Evolutionary conservation across 2,797 vertebrate genomes (phyloP).

Genomic region (Microhierax caerulescens): DNA sequence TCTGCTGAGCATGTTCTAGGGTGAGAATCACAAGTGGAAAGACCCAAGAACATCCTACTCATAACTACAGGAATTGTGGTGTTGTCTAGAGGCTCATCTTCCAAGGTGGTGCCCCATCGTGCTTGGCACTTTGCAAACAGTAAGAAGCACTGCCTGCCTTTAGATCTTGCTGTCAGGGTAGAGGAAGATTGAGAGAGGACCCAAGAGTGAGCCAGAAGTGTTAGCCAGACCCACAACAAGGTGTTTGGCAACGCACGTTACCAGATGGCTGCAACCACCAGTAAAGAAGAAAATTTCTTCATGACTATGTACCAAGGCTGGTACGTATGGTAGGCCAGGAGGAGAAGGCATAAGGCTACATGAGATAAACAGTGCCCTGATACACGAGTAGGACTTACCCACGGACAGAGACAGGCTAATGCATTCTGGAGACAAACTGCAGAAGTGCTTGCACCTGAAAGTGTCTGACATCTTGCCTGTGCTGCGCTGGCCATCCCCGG

Average conservation of each 20-base stretch:
- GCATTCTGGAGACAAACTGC: neutral
- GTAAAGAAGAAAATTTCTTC: neutral
- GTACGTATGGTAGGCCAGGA: neutral
- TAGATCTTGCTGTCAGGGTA: neutral
- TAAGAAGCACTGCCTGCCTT: neutral
- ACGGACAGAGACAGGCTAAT: neutral
- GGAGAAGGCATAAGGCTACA: neutral
- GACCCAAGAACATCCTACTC: neutral
- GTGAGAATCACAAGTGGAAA: neutral
- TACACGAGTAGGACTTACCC: neutral
- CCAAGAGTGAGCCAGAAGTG: neutral
- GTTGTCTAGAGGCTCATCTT: neutral
- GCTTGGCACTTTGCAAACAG: neutral
- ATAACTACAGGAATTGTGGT: neutral
- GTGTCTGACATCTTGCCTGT: neutral
- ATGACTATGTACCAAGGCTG: neutral
- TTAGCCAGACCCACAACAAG: neutral
- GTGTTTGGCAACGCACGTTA: neutral
- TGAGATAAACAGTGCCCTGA: neutral
- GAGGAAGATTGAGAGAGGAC: neutral
- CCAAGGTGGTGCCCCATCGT: neutral
- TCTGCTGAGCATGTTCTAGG: neutral
- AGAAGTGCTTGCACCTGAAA: neutral
- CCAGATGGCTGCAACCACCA: neutral
- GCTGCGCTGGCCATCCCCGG: rapidly evolving